Evolutionary conservation across 1,140 invertebrate genomes (phyloP).

Genomic region (Aphelinus certus): DNA sequence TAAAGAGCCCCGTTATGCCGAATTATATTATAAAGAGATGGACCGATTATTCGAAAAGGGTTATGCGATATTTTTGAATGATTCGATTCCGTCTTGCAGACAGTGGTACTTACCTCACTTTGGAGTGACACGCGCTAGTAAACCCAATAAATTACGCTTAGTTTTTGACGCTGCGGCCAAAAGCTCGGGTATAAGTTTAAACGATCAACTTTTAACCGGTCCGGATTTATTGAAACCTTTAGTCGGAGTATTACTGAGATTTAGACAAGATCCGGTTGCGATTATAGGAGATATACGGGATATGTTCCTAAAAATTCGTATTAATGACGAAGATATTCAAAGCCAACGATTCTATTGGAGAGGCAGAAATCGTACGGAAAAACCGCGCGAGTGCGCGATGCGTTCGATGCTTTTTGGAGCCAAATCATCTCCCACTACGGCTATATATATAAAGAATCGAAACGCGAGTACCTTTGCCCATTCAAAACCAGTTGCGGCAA

Average conservation of each 20-base stretch:
- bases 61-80: slow-evolving; percentile 4
- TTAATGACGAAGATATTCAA: neutral
- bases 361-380: neutral
- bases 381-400: slow-evolving; percentile 46
- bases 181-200: neutral
- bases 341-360: slow-evolving; percentile 38
- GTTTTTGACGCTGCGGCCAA: neutral
- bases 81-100: neutral
- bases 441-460: slow-evolving; percentile 46
- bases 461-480: slow-evolving; percentile 31
- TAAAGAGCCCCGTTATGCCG: neutral
- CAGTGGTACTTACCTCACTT: slow-evolving; percentile 33
- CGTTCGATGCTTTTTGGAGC: slow-evolving; percentile 53
- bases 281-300: neutral
- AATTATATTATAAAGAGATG: slow-evolving; percentile 10
- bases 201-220: neutral
- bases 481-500: neutral
- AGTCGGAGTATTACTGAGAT: neutral
- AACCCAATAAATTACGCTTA: slow-evolving; percentile 22
- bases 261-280: neutral
- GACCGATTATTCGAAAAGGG: neutral
- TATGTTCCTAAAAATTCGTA: neutral
- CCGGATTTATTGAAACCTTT: neutral
- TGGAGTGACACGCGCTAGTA: slow-evolving; percentile 17
- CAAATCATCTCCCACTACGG: slow-evolving; percentile 47